These are phyloP conservation scores for Panzeria rudis DNA, from an alignment of 2,888 invertebrate genomes.

Conservation along the genomic window DNA sequence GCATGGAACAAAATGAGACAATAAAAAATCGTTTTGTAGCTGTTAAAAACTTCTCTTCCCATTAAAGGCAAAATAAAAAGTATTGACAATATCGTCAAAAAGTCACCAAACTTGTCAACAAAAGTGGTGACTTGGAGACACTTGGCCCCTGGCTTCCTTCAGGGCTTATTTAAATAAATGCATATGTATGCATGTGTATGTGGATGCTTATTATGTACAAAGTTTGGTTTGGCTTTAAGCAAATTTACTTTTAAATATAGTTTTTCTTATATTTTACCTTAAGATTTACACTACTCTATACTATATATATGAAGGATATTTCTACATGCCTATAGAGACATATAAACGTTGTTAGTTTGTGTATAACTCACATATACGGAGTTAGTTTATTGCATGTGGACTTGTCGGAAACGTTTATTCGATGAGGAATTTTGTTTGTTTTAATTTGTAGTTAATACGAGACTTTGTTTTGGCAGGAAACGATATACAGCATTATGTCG, in stretches of 20 bases:
- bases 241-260: slow-evolving; percentile 59
- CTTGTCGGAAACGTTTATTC: slow-evolving; percentile 10
- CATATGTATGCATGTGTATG: neutral
- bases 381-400: neutral
- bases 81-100: too few relatives aligned
- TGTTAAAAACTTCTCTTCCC: too few relatives aligned
- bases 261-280: slow-evolving; percentile 52
- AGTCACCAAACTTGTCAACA: too few relatives aligned
- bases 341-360: neutral
- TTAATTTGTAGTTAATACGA: slow-evolving; percentile 19
- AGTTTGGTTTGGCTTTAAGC: slow-evolving; percentile 49
- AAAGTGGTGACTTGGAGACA: too few relatives aligned
- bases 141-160: too few relatives aligned
- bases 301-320: neutral
- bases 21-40: too few relatives aligned
- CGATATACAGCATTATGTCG: slow-evolving; percentile 52
- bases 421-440: slow-evolving; percentile 29
- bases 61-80: too few relatives aligned
- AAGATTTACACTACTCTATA: neutral
- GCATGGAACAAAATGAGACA: too few relatives aligned
- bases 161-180: too few relatives aligned
- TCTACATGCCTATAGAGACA: neutral
- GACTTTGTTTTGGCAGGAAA: slow-evolving; percentile 40
- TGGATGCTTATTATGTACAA: neutral
- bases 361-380: neutral